Percentiles rank a stretch among this genome's conserved stretches.
phyloP scores from a whole-genome alignment of 2,113 vertebrate genomes.

The Chrysochloris asiatica region DNA sequence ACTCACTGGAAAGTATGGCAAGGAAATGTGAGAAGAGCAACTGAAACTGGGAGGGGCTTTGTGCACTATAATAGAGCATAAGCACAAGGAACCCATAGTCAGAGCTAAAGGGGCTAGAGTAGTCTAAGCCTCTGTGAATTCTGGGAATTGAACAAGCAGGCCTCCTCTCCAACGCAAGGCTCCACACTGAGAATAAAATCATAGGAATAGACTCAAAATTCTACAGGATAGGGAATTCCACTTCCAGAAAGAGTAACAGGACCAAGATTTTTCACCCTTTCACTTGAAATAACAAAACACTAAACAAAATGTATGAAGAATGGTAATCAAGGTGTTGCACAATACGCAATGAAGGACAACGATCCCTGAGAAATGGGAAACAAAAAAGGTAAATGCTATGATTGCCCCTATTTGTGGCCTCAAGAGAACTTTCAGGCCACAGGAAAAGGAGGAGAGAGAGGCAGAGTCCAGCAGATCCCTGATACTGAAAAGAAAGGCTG shows the following conservation, averaged over 20 bases:
- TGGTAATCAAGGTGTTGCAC: too few relatives aligned
- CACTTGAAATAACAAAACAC: not conserved
- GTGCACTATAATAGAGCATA: not conserved
- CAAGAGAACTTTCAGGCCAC: too few relatives aligned
- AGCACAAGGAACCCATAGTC: not conserved
- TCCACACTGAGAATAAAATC: not conserved
- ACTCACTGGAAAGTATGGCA: not conserved
- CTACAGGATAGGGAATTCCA: not conserved
- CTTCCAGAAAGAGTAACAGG: not conserved
- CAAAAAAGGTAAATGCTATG: too few relatives aligned
- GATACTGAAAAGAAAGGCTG: too few relatives aligned
- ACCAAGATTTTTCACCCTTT: not conserved
- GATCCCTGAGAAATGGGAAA: too few relatives aligned
- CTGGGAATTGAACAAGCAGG: not conserved
- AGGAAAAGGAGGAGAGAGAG: too few relatives aligned
- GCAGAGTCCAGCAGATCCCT: too few relatives aligned
- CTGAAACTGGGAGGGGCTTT: not conserved
- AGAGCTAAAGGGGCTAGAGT: not conserved
- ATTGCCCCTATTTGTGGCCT: too few relatives aligned
- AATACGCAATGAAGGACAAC: too few relatives aligned
- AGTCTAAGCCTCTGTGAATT: not conserved
- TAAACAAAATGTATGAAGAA: not conserved
- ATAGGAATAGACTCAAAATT: not conserved
- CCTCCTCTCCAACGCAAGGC: not conserved
- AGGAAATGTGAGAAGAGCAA: not conserved